Evolutionary conservation across 30 jellyfish, hydroid and myxozoan genomes (phyloP), one percentile per base, ranked within the genome.

Genomic region (Aurelia sp.): DNA sequence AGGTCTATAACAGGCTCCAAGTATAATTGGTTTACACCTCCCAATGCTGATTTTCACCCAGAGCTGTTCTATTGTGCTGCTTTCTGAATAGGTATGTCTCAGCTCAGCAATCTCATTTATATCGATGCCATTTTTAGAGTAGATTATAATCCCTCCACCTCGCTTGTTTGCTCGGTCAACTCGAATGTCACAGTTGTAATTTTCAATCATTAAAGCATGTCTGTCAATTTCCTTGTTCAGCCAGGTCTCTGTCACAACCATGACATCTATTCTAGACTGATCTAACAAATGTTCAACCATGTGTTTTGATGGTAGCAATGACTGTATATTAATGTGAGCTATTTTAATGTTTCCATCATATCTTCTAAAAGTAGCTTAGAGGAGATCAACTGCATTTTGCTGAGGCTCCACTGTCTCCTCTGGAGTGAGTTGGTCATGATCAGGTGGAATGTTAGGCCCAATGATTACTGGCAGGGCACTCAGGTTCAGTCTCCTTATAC

Each of bases 361-460:
- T 53, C 65, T 53, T 53, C 65, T 53, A 53, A 53, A 53, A 53
- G 65, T 53, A 53, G 65, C 65, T 53, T 53, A 18, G 65, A 53
- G 12, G 18, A 53, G 65, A 18, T 53, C 65, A 18, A 53, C 65
- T 53, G 65, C 18, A 18, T 53, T 53, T 53, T 53, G 65, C 65
- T 53, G 65, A 53, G 65, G 65, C 65, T 53, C 65, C 65, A 53
- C 65, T 53, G 65, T 53, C 65, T 53, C 65, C 65, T 53, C 65
- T 53, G 65, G 65, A 53, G 65, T 53, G 65, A 53, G 65, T 53
- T 18, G 65, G 65, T 53, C 65, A 53, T 53, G 65, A 53, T 53
- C 65, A 53, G 65, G 65, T 53, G 65, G 65, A 12, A 18, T 53
- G 12, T 53, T 53, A 53, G 65, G 65, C 65, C 65, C 65, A 53